A percentile compares a stretch with the other conserved stretches of the same genome.
Evolutionary conservation across 2,888 invertebrate genomes (phyloP).

Genomic region (Cremastinae sp.): DNA sequence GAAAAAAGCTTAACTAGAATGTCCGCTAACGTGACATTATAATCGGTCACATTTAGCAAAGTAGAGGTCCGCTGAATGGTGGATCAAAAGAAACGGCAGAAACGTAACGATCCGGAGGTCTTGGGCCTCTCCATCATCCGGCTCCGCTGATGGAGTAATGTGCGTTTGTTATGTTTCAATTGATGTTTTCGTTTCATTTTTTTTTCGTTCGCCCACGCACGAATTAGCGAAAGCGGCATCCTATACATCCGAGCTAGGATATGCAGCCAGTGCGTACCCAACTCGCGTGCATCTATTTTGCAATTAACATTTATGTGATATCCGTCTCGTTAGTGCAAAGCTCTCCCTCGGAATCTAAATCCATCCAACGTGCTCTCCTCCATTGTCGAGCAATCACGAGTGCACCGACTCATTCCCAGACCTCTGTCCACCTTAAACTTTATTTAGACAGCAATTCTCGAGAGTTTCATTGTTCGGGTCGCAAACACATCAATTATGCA

Average conservation of each 20-base stretch:
- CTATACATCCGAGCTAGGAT: constrained; percentile 18
- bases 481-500: too few species aligned
- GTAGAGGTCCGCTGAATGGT: constrained; percentile 34
- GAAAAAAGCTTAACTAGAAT: constrained; percentile 63
- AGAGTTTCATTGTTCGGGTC: too few species aligned
- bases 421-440: too few species aligned
- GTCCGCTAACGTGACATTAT: constrained; percentile 63
- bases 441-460: too few species aligned
- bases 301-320: not conserved
- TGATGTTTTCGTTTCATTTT: constrained; percentile 73
- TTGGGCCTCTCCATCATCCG: constrained; percentile 73
- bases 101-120: constrained; percentile 59
- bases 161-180: constrained; percentile 79
- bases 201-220: constrained; percentile 72
- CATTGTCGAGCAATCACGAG: too few species aligned
- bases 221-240: constrained; percentile 56
- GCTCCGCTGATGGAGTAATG: constrained; percentile 76
- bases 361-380: too few species aligned
- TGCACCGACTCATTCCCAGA: too few species aligned
- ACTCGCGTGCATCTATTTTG: constrained; percentile 11
- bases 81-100: constrained; percentile 72
- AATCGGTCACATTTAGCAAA: constrained; percentile 34
- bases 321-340: not conserved
- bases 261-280: constrained; percentile 23
- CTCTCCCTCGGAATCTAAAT: not conserved